Base-by-base conservation (phyloP, 2,888 invertebrate genomes). In the Gerris lacustris region DNA sequence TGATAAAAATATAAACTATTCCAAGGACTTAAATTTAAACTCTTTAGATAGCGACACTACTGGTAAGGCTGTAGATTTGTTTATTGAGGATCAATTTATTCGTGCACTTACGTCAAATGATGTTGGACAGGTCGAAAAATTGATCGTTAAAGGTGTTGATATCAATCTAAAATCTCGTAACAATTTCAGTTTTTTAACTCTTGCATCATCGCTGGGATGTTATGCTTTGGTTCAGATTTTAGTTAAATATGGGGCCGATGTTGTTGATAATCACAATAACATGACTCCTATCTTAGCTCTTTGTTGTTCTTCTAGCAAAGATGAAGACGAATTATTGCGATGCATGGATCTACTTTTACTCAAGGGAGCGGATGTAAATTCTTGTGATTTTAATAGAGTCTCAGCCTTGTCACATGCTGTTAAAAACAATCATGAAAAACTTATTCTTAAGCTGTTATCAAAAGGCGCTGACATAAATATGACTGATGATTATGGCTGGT, bases 401-500 rank as follows among this genome's bases (percentile, higher is more conserved):
- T 74, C 73, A 15, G 71, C 74, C 11, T n/a, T 64, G 31, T 64
- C 64, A n/a, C 18, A 64, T 64, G 11, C 64, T 64, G 64, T 64
- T 7, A 64, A 64, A 18, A 9, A 64, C 9, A 31, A 31, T 18
- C 64, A 31, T 18, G 64, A n/a, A 15, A 70, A 72, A 47, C 55
- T 76, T 5, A 73, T 73, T n/a, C 63, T 70, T n/a, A 71, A 71
- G 67, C 70, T 76, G 11, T 67, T 76, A 6, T 67, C 70, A 63
- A 17, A 66, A 17, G 73, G 73, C 11, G 72, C 71, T 67, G 72
- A 75, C 62, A 43, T 75, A 7, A 73, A 76, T 45, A 71, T 64
- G 43, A 70, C 71, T 43, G 76, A 76, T 68, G 69, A 69, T 66
- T 74, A 75, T 31, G 76, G 76, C 5, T 75, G 74, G 75, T 74